Evolutionary conservation across 2,888 invertebrate species (phyloP), one percentile per base, ranked within the genome.

Genomic region (Drosophila barbarae): DNA sequence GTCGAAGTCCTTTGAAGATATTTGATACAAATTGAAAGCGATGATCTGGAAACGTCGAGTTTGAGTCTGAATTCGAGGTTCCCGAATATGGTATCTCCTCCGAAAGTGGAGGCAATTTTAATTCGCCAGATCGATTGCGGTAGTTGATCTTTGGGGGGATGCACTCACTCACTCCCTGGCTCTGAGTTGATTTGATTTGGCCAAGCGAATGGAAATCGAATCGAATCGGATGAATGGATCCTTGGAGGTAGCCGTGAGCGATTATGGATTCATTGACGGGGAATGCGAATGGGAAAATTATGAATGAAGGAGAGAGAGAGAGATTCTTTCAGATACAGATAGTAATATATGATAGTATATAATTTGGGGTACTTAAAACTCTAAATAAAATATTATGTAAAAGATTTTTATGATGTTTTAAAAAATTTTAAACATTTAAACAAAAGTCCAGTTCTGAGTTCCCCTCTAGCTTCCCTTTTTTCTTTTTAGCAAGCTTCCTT

Each of bases 1-100:
- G 67, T 68, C 67, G 69, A 68, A 68, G 69, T 68, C 66, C 52
- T 67, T 69, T 60, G 61, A 60, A 69, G 69, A 54, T 69, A 68
- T 74, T 81, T 78, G 78, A 79, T 84, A 73, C 76, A 76, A 84
- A 79, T 84, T 52, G 79, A 74, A 79, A 81, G 84, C 84, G 79
- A 84, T 69, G 79, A 78, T 63, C 72, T 76, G 84, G 82, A 79
- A 79, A 79, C 82, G 78, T 84, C 78, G 78, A 81, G 69, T 79
- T 57, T 32, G 46, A 34, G 44, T 44, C 10, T 0, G 15, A 44
- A 28, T 28, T 18, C 7, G 28, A 44, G 44, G 23, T 26, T 28
- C n/a, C 42, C 26, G 52, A 23, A 42, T 44, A 26, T n/a, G 41
- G 2, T 12, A 10, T 23, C 38, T 5, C 41, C 21, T 15, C 18